These are phyloP conservation scores for Selene dorsalis DNA, from an alignment of 2,797 vertebrate species.

Conservation along the genomic window DNA sequence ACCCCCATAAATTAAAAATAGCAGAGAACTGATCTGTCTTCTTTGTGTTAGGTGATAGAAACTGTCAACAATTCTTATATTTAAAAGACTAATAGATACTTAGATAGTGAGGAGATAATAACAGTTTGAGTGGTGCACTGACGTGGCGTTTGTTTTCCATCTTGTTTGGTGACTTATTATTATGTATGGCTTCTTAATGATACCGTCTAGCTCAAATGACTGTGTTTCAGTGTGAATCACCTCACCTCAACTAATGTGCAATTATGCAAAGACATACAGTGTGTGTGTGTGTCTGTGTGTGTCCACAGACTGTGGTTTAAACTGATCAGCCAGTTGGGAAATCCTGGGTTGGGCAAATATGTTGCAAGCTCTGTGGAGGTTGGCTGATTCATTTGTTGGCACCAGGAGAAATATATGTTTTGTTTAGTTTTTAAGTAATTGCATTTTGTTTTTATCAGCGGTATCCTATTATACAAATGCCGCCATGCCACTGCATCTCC, in stretches of 20 bases:
- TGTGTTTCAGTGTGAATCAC: constrained; percentile 62
- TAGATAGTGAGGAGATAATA: constrained; percentile 7
- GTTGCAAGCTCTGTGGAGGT: constrained; percentile 49
- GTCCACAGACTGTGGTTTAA: constrained; percentile 47
- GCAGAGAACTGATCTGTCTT: background rate
- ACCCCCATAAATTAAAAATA: constrained; percentile 1
- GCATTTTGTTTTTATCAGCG: background rate
- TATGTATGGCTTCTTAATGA: constrained; percentile 65
- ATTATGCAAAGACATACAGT: constrained; percentile 30
- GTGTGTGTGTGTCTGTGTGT: constrained; percentile 14
- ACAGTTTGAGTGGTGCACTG: constrained; percentile 25
- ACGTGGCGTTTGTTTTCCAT: constrained; percentile 38
- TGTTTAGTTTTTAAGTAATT: background rate
- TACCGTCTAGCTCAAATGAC: constrained; percentile 63
- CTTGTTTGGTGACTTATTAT: constrained; percentile 43
- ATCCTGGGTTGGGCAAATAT: constrained; percentile 48
- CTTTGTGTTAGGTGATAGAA: constrained; percentile 1
- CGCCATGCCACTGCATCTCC: background rate
- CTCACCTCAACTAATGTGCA: constrained; percentile 50
- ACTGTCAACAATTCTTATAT: background rate
- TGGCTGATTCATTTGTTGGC: constrained; percentile 10
- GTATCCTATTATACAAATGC: background rate
- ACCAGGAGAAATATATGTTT: background rate
- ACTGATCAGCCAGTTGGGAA: constrained; percentile 60
- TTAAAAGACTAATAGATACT: background rate